Base-by-base conservation (phyloP, 2,113 vertebrate species). In the Pseudorhombus dupliciocellatus region DNA sequence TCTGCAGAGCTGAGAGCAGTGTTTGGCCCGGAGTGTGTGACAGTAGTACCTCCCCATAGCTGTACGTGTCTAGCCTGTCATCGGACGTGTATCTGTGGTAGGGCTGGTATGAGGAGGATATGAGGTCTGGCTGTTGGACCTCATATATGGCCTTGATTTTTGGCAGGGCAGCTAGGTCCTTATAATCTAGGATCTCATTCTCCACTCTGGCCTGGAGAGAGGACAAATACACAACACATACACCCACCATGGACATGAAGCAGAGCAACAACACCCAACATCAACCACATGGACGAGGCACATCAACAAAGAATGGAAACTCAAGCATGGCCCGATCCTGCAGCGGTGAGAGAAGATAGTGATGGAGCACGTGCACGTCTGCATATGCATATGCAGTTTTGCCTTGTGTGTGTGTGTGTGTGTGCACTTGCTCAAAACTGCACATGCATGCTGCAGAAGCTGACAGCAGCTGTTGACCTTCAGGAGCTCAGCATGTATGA, bases 61-160 rank as follows among this genome's bases (percentile, higher is more conserved):
- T 94, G 95, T 95, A 97, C 92, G 94, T 94, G 91, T 99, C 96
- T 95, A 99, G 94, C 74, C 95, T 96, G 93, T 99, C 97, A 79
- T 98, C 97, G 73, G 95, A 97, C 5, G 92, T 95, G 92, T 97
- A 99, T 96, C 96, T 96, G 94, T 95, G 94, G 95, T 95, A 97
- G 84, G 96, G 94, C 92, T 98, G 97, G 84, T 96, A 97, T 83
- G 90, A 89, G 87, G 90, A 91, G 85, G 94, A 95, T 94, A 97
- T 95, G 94, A 98, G 96, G 93, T 98, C 96, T 46, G 98, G 98
- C 82, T 95, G 96, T 83, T 97, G 96, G 84, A 99, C 95, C 91
- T 98, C 96, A 61, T 99, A 98, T 95, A 99, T 99, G 93, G 97
- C 95, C 92, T 98, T 99, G 94, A 98, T 94, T 95, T 98, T 98